Percentiles rank a stretch among this genome's conserved stretches.
phyloP scores from a whole-genome alignment of 2,888 invertebrate species.

The Agrotis clavis region DNA sequence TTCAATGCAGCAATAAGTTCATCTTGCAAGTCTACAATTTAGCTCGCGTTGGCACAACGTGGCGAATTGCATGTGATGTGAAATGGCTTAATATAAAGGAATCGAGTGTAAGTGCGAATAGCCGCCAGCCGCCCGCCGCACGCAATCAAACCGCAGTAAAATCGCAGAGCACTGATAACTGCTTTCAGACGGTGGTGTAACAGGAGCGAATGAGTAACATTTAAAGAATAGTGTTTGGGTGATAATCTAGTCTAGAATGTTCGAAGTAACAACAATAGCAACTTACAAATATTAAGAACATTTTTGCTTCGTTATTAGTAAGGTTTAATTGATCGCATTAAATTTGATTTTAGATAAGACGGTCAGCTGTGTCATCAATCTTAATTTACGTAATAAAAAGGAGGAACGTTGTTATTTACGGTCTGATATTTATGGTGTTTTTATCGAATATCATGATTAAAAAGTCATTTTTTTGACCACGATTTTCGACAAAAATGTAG shows the following conservation, averaged over 20 bases:
- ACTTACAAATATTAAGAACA: background rate
- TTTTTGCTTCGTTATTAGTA: no score
- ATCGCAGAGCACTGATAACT: constrained; percentile 79
- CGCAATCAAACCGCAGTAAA: constrained; percentile 85
- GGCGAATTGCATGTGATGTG: constrained; percentile 55
- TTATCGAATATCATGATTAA: no score
- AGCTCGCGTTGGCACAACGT: constrained; percentile 42
- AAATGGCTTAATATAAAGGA: constrained; percentile 79
- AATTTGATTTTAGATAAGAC: constrained; percentile 21
- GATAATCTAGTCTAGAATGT: no score
- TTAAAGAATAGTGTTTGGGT: no score
- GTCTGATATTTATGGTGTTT: background rate
- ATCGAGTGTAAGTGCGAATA: constrained; percentile 74
- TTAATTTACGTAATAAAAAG: constrained; percentile 17
- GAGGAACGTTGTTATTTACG: background rate
- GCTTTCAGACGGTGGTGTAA: constrained; percentile 65
- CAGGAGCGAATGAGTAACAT: constrained; percentile 31
- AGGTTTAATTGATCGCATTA: background rate
- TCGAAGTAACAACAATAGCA: no score
- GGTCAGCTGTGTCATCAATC: background rate
- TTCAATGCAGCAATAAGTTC: constrained; percentile 38
- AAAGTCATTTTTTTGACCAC: background rate
- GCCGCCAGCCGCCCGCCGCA: constrained; percentile 66
- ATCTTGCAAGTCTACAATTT: constrained; percentile 49
- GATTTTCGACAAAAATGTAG: background rate